Base-by-base conservation (phyloP, 2,888 invertebrate species). In the Leptinotarsa tumamoca region DNA sequence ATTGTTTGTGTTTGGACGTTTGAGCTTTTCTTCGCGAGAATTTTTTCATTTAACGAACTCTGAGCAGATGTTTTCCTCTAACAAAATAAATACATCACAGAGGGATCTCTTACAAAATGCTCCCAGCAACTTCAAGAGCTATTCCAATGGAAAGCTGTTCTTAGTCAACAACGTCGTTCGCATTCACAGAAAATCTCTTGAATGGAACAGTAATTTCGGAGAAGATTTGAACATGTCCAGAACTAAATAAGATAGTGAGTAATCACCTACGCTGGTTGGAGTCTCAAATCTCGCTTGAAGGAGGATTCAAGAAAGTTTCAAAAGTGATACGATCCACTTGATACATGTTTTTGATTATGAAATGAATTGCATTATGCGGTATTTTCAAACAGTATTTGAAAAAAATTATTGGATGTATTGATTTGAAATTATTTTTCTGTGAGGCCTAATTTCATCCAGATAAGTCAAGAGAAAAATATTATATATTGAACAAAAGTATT, bases 211-310 rank as follows among this genome's bases (percentile, higher is more conserved):
- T 58, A 23, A 58, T 58, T 58, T 58, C 21, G 72, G 72, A 71
- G 68, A 68, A 68, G 81, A 79, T 79, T 78, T 72, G 71, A 73
- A 70, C 75, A 56, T 54, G 68, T 51, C 74, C 72, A 54, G 72
- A 72, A 74, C 72, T 76, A 69, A 68, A 75, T 72, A 69, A 72
- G 74, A 76, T 71, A 79, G 77, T 77, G 75, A 79, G 74, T 76
- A 54, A 54, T 54, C 18, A 18, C 18, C 54, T 54, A 10, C 18
- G 18, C 54, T 54, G 54, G 18, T 17, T 54, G 10, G 1, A 54
- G 7, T 13, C 18, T 54, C 7, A 7, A 17, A 18, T 43, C 43
- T 13, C 10, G 43, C 43, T 43, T 43, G 10, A 43, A 43, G 43
- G 10, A 33, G 33, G 43, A 0, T 43, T 43, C 43, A 43, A 43